Evolutionary conservation across 2,113 vertebrate species (phyloP).

Genomic region (Menidia beryllina): DNA sequence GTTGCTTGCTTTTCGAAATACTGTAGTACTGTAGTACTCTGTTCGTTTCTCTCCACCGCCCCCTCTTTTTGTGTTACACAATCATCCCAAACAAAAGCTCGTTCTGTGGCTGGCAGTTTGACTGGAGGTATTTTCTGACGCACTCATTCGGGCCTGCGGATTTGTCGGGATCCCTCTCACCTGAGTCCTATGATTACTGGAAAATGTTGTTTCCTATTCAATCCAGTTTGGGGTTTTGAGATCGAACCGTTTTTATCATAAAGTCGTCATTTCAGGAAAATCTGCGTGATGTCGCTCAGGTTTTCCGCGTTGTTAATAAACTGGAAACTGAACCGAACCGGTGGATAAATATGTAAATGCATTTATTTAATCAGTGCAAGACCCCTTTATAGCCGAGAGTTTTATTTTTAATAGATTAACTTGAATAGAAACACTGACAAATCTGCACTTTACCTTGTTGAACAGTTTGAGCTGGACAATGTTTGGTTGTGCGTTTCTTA

Average conservation of each 20-base stretch:
- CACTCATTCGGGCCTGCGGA: not conserved
- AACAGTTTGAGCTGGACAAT: conserved; percentile 2
- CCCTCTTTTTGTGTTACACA: conserved; percentile 23
- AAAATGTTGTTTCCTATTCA: not conserved
- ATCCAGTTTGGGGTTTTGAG: too few species aligned
- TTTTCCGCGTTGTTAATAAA: not conserved
- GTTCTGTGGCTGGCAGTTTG: not conserved
- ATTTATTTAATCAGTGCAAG: conserved; percentile 28
- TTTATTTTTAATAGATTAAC: conserved; percentile 34
- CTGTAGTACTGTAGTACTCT: conserved; percentile 6
- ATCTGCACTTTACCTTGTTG: conserved; percentile 61
- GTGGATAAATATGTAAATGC: not conserved
- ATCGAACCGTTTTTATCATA: too few species aligned
- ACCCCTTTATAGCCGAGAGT: conserved; percentile 17
- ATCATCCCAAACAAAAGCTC: not conserved
- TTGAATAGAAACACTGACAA: conserved; percentile 45
- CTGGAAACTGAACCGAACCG: conserved; percentile 8
- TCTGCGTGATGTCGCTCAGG: too few species aligned
- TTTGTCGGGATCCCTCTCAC: not conserved
- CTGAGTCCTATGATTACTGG: not conserved
- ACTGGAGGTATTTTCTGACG: not conserved
- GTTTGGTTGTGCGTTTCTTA: conserved; percentile 15
- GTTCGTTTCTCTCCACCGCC: not conserved
- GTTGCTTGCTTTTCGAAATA: not conserved
- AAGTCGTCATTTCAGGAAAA: too few species aligned